phyloP scores from a whole-genome alignment of 2,888 invertebrate genomes.

The Euproctis similis region DNA sequence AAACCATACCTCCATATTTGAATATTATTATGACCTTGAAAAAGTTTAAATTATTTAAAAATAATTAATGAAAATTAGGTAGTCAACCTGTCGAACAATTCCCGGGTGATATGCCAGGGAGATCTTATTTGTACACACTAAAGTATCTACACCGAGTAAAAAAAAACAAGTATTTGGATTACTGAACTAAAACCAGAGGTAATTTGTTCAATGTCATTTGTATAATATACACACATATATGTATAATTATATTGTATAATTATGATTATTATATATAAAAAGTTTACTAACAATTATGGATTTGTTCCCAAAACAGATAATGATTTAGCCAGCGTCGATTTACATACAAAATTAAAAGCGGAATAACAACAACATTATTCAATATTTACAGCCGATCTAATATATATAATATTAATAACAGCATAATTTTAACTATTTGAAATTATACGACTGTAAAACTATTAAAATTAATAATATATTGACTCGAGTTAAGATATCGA shows the following conservation, averaged over 20 bases:
- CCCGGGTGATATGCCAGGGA: slow-evolving; percentile 68
- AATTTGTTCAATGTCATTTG: slow-evolving; percentile 23
- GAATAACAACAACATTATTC: slow-evolving; percentile 20
- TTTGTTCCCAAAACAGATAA: slow-evolving; percentile 66
- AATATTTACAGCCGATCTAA: slow-evolving; percentile 26
- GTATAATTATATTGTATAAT: slow-evolving; percentile 3
- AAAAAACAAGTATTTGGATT: slow-evolving; percentile 31
- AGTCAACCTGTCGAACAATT: slow-evolving; percentile 31
- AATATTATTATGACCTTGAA: too few species aligned
- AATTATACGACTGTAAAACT: slow-evolving; percentile 16
- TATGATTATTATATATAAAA: slow-evolving; percentile 6
- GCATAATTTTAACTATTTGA: slow-evolving; percentile 29
- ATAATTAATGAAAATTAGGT: too few species aligned
- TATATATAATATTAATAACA: slow-evolving; percentile 17
- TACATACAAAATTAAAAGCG: slow-evolving; percentile 15
- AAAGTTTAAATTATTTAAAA: too few species aligned
- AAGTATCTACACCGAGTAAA: slow-evolving; percentile 27
- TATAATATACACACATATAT: too few species aligned
- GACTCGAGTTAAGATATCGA: too few species aligned
- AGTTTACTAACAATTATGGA: slow-evolving; percentile 28
- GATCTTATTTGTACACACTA: slow-evolving; percentile 46
- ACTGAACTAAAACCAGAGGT: slow-evolving; percentile 29
- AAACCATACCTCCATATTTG: too few species aligned
- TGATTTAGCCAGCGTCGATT: slow-evolving; percentile 37
- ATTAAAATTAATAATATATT: too few species aligned